Base-by-base conservation (phyloP, 1,140 invertebrate genomes). In the Pseudomyrmex flavicornis region DNA sequence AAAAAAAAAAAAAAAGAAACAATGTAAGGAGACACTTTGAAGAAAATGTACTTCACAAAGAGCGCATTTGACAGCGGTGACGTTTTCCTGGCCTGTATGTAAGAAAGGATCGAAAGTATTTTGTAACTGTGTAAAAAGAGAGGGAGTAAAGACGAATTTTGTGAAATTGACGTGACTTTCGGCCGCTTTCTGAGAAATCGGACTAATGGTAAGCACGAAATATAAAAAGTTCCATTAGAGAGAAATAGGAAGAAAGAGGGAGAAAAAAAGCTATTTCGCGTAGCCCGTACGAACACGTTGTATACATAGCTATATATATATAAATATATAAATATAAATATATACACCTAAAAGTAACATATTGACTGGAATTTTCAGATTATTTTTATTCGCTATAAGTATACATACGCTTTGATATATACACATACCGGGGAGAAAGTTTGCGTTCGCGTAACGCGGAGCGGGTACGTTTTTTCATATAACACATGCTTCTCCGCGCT, bases 341-440 rank as follows among this genome's bases (percentile, higher is more conserved):
- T 70, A 85, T 26, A 84, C 74, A 82, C 26, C 62, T 87, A 84
- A 74, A 20, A 56, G 48, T 85, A 85, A 26, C 82, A 85, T 63
- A 80, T 50, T 85, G 85, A 85, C 85, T 75, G 87, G 85, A 84
- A 88, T 85, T 88, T 88, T 73, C 84, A 84, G 68, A 85, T 89
- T 91, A 90, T 91, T 91, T 91, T 91, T 86, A 86, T 82, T 79
- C 83, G 74, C 56, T 65, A 61, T 74, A 79, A 68, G 46, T 35
- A 35, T 35, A 35, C 35, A 35, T 70, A 58, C 80, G 88, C 68
- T 85, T 85, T 73, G 72, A 85, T 68, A 69, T 69, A 59, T 44
- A 73, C 26, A 44, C 15, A 70, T 54, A 77, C 70, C 68, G 54
- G 22, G 54, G 13, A 56, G 63, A 80, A 50, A n/a, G 58, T 61